These are phyloP conservation scores for Aleiodes sp. DNA, from an alignment of 1,140 invertebrate genomes.

Conservation along the genomic window DNA sequence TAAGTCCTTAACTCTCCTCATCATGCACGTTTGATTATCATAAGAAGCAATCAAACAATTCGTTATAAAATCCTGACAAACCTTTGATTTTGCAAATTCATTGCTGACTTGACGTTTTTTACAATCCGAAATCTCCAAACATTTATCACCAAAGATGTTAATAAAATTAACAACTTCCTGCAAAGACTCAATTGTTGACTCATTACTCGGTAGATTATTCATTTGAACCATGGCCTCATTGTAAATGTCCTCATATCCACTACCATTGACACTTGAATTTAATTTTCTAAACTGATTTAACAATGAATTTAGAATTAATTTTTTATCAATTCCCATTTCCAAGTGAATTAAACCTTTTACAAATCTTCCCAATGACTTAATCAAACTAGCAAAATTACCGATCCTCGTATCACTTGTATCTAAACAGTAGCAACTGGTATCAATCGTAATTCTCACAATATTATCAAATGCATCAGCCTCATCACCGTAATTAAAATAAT, in stretches of 20 bases:
- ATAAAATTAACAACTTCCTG: conserved; percentile 6
- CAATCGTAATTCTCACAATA: conserved; percentile 46
- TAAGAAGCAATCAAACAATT: conserved; percentile 38
- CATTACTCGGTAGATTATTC: conserved; percentile 21
- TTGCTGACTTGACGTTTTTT: not conserved
- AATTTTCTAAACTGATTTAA: conserved; percentile 33
- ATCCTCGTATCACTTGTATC: conserved; percentile 39
- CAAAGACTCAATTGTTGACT: conserved; percentile 21
- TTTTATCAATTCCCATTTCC: conserved; percentile 13
- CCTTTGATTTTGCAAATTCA: conserved; percentile 17
- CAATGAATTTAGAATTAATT: conserved; percentile 27
- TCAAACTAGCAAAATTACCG: conserved; percentile 35
- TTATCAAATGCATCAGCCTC: conserved; percentile 38
- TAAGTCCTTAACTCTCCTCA: not conserved
- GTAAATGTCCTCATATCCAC: conserved; percentile 34
- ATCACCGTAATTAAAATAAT: conserved; percentile 38
- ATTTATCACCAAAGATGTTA: conserved; percentile 35
- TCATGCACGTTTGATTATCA: not conserved
- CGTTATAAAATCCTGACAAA: conserved; percentile 43
- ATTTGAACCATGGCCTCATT: conserved; percentile 11
- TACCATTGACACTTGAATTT: conserved; percentile 32
- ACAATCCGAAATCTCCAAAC: conserved; percentile 1
- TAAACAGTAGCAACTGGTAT: conserved; percentile 48
- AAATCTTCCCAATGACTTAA: conserved; percentile 37
- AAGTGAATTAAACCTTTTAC: conserved; percentile 18